A percentile compares a stretch with the other conserved stretches of the same genome.
Conservation (phyloP, 2,888 invertebrate genomes). For the Ormyrus rosae region DNA sequence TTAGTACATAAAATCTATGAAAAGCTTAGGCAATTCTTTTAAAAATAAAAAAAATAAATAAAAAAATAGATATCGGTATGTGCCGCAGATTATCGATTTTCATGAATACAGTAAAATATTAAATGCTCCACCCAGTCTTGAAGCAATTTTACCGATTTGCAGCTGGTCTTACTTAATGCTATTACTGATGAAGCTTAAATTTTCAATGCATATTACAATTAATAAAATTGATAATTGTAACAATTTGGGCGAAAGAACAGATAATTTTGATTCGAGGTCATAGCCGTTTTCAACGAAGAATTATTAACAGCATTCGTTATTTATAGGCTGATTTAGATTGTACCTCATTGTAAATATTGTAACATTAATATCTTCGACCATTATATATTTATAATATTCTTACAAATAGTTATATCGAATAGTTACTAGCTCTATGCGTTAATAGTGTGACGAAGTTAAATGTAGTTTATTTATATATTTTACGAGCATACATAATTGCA, state of each 20-base stretch:
- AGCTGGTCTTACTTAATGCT: slow-evolving; percentile 18
- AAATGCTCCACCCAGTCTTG: slow-evolving; percentile 48
- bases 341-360: slow-evolving; percentile 73
- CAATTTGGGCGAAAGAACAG: neutral
- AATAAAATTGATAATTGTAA: slow-evolving; percentile 22
- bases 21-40: neutral
- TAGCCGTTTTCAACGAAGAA: slow-evolving; percentile 45
- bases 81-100: slow-evolving; percentile 37
- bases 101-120: slow-evolving; percentile 18
- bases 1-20: neutral
- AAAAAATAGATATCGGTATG: neutral
- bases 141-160: slow-evolving; percentile 32
- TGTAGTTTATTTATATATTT: slow-evolving; percentile 61
- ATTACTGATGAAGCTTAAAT: slow-evolving; percentile 25
- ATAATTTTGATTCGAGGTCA: slow-evolving; percentile 48
- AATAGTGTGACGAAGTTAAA: slow-evolving; percentile 61
- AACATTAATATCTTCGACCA: slow-evolving; percentile 67
- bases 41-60: slow-evolving; percentile 6
- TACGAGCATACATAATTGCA: slow-evolving; percentile 47
- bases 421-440: slow-evolving; percentile 62
- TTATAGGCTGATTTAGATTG: slow-evolving; percentile 65
- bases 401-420: slow-evolving; percentile 59
- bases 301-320: slow-evolving; percentile 55
- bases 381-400: slow-evolving; percentile 68
- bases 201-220: slow-evolving; percentile 33